Percentiles rank a stretch among this genome's conserved stretches.
phyloP scores from a whole-genome alignment of 2,113 vertebrate species.

The Pycnonotus jocosus region DNA sequence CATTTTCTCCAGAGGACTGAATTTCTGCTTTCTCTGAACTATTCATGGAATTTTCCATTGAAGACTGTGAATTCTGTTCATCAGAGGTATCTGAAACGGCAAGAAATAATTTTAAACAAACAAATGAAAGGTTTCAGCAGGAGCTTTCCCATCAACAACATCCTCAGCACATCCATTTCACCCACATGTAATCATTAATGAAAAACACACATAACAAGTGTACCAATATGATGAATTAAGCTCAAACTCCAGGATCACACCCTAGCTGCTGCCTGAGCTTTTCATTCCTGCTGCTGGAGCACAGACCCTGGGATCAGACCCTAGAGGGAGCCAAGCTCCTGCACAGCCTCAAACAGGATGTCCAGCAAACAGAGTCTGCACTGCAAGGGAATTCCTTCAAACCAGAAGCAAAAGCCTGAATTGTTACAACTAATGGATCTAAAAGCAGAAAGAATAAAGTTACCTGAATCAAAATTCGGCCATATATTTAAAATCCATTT shows the following conservation, averaged over 20 bases:
- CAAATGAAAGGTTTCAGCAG: neutral
- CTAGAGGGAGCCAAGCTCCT: constrained; percentile 50
- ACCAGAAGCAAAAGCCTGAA: neutral
- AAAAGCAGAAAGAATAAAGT: neutral
- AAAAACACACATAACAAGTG: neutral
- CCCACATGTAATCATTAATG: neutral
- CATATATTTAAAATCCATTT: neutral
- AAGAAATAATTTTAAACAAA: constrained; percentile 21
- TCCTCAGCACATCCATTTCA: neutral
- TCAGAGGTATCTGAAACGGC: constrained; percentile 69
- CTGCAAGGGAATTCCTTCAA: neutral
- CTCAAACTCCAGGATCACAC: neutral
- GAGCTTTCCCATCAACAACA: neutral
- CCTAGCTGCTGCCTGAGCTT: neutral
- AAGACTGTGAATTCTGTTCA: constrained; percentile 79
- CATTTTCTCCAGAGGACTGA: constrained; percentile 80
- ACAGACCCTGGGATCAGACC: neutral
- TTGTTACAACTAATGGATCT: neutral
- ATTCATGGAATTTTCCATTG: constrained; percentile 82
- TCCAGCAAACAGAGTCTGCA: neutral
- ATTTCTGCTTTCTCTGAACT: constrained; percentile 86
- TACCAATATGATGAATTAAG: neutral
- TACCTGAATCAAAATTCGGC: neutral
- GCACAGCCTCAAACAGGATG: neutral
- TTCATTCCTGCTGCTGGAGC: neutral